Conservation (phyloP, 2,888 invertebrate species). For the Linnaemya tessellans region DNA sequence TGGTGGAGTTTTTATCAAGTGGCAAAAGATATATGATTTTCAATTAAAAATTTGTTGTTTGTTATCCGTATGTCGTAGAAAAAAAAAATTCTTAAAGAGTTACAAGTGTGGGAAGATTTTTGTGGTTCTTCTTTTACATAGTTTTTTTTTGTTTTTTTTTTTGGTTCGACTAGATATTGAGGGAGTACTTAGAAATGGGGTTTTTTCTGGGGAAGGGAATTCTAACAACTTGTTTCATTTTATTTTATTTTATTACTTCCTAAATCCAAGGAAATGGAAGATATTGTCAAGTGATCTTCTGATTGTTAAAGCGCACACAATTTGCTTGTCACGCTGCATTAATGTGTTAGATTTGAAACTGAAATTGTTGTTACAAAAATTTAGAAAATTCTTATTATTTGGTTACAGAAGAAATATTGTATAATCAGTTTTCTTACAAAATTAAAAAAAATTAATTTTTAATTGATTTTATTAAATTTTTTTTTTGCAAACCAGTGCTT, state of each 20-base stretch:
- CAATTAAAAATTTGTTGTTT: conserved; percentile 65
- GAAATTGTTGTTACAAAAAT: background rate
- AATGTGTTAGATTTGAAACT: background rate
- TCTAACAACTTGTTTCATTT: conserved; percentile 47
- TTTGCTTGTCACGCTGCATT: conserved; percentile 35
- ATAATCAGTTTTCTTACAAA: too few relatives aligned
- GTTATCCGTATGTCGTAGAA: conserved; percentile 11
- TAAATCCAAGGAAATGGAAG: conserved; percentile 26
- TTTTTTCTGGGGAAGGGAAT: background rate
- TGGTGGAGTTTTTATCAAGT: conserved; percentile 66
- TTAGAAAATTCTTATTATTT: too few relatives aligned
- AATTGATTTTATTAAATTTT: too few relatives aligned
- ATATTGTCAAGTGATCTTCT: conserved; percentile 41
- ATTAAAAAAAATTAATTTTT: too few relatives aligned
- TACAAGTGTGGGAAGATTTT: conserved; percentile 72
- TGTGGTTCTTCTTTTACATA: conserved; percentile 46
- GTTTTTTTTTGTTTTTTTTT: conserved; percentile 8
- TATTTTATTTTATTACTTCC: conserved; percentile 46
- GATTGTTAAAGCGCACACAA: conserved; percentile 37
- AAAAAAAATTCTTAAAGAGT: conserved; percentile 57
- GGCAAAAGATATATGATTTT: conserved; percentile 72
- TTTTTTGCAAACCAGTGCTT: too few relatives aligned
- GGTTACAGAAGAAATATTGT: too few relatives aligned
- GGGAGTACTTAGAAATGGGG: background rate
- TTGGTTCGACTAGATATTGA: conserved; percentile 11